These are phyloP conservation scores for Rhaphigaster nebulosa DNA, from an alignment of 2,888 invertebrate genomes.

Conservation along the genomic window DNA sequence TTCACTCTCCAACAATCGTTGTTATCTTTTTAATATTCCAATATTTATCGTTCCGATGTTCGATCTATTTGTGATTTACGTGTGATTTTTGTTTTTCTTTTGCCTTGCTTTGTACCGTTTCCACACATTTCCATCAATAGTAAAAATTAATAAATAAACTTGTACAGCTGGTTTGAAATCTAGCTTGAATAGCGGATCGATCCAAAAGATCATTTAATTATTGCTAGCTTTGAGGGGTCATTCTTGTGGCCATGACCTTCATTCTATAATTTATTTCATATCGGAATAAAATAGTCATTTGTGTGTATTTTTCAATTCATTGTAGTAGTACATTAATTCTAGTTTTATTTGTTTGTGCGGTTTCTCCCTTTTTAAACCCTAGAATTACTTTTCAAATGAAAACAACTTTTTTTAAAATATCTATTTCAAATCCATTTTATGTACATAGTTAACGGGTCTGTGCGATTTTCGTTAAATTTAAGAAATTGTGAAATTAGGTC, in stretches of 20 bases:
- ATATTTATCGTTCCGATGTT: background rate
- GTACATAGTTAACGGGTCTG: too few species aligned
- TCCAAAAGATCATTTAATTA: slow-evolving; percentile 34
- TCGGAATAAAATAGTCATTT: background rate
- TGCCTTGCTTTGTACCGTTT: background rate
- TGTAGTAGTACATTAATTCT: background rate
- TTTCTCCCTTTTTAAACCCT: too few species aligned
- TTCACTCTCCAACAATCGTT: background rate
- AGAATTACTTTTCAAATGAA: too few species aligned
- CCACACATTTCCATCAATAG: background rate
- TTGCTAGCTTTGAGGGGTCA: slow-evolving; percentile 30
- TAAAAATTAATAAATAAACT: background rate
- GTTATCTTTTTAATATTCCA: background rate
- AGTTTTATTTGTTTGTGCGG: background rate
- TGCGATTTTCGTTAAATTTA: too few species aligned
- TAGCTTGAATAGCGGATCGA: background rate
- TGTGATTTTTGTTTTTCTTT: background rate
- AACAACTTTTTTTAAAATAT: too few species aligned
- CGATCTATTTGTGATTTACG: background rate
- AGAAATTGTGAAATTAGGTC: too few species aligned
- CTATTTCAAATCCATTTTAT: too few species aligned
- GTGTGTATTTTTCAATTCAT: background rate
- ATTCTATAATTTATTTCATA: background rate
- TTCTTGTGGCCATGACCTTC: slow-evolving; percentile 6
- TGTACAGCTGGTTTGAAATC: background rate